Percentiles rank a stretch among this genome's conserved stretches.
phyloP scores from a whole-genome alignment of 2,888 invertebrate species.

The Thyatira batis region DNA sequence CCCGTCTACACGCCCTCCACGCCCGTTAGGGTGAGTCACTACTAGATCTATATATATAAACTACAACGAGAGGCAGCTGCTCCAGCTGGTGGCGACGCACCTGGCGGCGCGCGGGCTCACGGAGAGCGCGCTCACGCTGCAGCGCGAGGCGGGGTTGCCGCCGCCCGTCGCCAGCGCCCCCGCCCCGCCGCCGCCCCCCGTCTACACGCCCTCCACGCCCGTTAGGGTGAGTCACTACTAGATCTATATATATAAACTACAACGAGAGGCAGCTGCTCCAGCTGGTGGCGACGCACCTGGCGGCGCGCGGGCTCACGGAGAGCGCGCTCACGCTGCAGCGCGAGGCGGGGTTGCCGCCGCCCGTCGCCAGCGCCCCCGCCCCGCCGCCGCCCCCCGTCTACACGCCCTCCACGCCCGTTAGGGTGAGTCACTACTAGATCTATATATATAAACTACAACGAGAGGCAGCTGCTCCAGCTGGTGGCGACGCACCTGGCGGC shows the following conservation, averaged over 20 bases:
- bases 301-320: slow-evolving; percentile 82
- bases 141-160: slow-evolving; percentile 89
- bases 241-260: slow-evolving; percentile 90
- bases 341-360: slow-evolving; percentile 88
- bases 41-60: slow-evolving; percentile 84
- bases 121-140: slow-evolving; percentile 88
- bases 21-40: slow-evolving; percentile 68
- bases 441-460: no score
- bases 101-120: slow-evolving; percentile 75
- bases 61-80: slow-evolving; percentile 95
- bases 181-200: slow-evolving; percentile 73
- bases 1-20: slow-evolving; percentile 81
- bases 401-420: slow-evolving; percentile 75
- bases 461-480: no score
- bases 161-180: slow-evolving; percentile 64
- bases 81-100: slow-evolving; percentile 83
- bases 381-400: slow-evolving; percentile 79
- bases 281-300: slow-evolving; percentile 56
- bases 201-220: slow-evolving; percentile 79
- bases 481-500: no score
- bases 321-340: slow-evolving; percentile 88
- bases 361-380: slow-evolving; percentile 46
- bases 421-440: slow-evolving; percentile 56
- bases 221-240: slow-evolving; percentile 60
- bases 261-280: slow-evolving; percentile 96